Evolutionary conservation across 2,888 invertebrate species (phyloP), one percentile per base, ranked within the genome.

Genomic region (Taenaris catops): DNA sequence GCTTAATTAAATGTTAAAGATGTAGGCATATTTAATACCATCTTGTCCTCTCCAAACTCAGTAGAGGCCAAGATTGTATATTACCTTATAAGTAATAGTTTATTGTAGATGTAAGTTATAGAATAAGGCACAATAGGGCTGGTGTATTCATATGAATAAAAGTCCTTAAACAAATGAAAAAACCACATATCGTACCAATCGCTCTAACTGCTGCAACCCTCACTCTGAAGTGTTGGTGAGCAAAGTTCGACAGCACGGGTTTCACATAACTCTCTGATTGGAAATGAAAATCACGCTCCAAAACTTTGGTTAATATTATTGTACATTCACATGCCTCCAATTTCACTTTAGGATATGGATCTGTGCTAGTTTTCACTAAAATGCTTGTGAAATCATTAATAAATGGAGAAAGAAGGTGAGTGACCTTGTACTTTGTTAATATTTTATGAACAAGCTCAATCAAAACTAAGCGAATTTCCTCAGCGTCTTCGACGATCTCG

Each of bases 171-270:
- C 2, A 2, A 14, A 3, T 14, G 2, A 14, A 18, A 9, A 16
- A 5, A 10, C 1, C 11, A 19, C 9, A 12, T 8, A 6, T 21
- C 60, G 69, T 78, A 88, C 93, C 93, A 44, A 96, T 89, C 24
- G 95, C 92, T 63, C 89, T 89, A 5, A 97, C 80, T 7, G 94
- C 91, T 20, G 91, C 89, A 6, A 93, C 89, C 38, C 97, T 86
- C 21, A 96, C 93, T 72, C 90, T 91, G 38, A 92, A 94, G 68
- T 96, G 95, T 57, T 96, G 96, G 69, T 97, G 96, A 12, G 89
- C 81, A 52, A 95, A 89, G 58, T 93, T 92, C 2, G 84, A 74
- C 21, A 95, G 67, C 1, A 96, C 81, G 0, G 96, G 94, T 50
- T 92, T 91, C 0, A 94, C 89, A 44, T 96, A 87, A 19, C 76